Evolutionary conservation across 2,113 vertebrate species (phyloP).

Genomic region (Ptyas mucosa): DNA sequence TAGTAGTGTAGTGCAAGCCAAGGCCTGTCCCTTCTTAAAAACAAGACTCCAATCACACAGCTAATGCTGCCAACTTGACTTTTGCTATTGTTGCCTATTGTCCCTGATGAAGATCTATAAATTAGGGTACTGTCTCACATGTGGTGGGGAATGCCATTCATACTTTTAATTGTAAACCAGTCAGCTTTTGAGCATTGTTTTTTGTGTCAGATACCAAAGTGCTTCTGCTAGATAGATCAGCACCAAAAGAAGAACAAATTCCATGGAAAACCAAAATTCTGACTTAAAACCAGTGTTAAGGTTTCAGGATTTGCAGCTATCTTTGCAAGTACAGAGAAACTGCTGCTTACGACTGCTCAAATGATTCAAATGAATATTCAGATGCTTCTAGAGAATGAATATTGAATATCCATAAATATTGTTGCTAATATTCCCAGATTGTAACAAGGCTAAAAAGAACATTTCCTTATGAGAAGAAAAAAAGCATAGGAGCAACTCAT

Average conservation of each 20-base stretch:
- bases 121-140: background rate
- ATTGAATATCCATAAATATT: background rate
- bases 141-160: background rate
- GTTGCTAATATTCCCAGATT: background rate
- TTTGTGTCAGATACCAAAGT: background rate
- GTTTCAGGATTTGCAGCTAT: background rate
- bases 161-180: background rate
- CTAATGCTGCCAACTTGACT: background rate
- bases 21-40: background rate
- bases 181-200: background rate
- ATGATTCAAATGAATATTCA: background rate
- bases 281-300: background rate
- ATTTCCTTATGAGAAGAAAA: background rate
- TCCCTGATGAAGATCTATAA: background rate
- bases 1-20: background rate
- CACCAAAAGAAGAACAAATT: background rate
- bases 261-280: background rate
- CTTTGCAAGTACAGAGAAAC: background rate
- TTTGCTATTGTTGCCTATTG: background rate
- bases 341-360: background rate
- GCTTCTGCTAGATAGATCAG: background rate
- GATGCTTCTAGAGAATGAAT: background rate
- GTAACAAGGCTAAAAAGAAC: conserved; percentile 6
- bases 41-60: background rate
- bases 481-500: conserved; percentile 5